Evolutionary conservation across 2,797 vertebrate species (phyloP), one percentile per base, ranked within the genome.

Genomic region (Odontamblyopus rebecca): DNA sequence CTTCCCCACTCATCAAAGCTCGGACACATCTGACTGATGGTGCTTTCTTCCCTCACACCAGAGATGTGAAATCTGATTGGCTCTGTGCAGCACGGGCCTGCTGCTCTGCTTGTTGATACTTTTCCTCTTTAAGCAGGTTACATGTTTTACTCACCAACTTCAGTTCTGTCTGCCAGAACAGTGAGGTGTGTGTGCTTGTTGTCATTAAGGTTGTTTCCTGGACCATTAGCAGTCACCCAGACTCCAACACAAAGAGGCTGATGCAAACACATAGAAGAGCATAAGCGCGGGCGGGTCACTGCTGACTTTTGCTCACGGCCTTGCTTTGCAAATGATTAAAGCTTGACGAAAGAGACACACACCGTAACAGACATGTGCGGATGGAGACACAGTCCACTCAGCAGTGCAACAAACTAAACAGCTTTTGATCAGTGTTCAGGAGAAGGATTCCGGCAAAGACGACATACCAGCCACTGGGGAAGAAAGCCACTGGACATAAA

Each of bases 261-360:
- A 54, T 67, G 77, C 80, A 82, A 69, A 69, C 50, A 65, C 53
- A 38, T 29, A 51, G 50, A 72, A 68, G 11, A 68, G 79, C 78
- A 82, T 72, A 72, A 85, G 86, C 81, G 92, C 90, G 87, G 93
- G 88, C 80, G 84, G 86, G 84, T 86, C 86, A 84, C 79, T 74
- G 78, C 89, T 84, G 89, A 88, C 92, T 89, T 88, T 81, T 85
- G 79, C 76, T 82, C 73, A 50, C 83, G 81, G 91, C 87, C 85
- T 90, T 68, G 75, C 88, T 90, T 86, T 74, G 80, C 77, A 79
- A 68, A 93, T 94, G 93, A 94, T 94, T 93, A 93, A 94, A 94
- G 92, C 76, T 78, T 69, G 72, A 30, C 59, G 84, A 83, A 80
- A 86, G 87, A 76, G 73, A 83, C 48, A 79, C 38, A 35, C 26